These are phyloP conservation scores for Archips xylosteana DNA, from an alignment of 2,888 invertebrate genomes.

Conservation along the genomic window DNA sequence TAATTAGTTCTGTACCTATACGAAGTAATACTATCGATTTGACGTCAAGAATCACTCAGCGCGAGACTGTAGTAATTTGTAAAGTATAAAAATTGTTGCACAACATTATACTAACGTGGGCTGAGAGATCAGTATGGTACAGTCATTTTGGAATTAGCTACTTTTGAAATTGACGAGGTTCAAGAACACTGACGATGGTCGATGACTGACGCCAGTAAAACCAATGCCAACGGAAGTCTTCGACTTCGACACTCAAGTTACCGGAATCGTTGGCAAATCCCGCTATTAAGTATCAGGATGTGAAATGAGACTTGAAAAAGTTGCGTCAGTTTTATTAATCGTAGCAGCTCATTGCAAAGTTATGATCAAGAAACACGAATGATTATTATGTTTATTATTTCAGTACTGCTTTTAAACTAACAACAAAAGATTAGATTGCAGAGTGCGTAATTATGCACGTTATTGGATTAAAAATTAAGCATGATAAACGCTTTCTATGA, in stretches of 20 bases:
- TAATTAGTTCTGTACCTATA: background rate
- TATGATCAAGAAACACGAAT: background rate
- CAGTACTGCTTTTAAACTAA: background rate
- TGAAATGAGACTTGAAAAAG: conserved; percentile 38
- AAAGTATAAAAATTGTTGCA: conserved; percentile 13
- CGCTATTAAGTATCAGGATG: conserved; percentile 63
- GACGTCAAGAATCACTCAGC: background rate
- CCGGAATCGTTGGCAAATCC: conserved; percentile 64
- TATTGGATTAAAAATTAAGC: background rate
- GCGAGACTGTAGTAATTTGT: background rate
- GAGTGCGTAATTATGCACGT: background rate
- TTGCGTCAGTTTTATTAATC: conserved; percentile 9
- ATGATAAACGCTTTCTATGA: background rate
- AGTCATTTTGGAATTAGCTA: conserved; percentile 21
- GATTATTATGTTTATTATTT: background rate
- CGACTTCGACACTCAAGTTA: conserved; percentile 60
- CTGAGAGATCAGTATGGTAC: background rate
- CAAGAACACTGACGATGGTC: background rate
- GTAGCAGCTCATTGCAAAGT: background rate
- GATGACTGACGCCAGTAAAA: background rate
- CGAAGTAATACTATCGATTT: background rate
- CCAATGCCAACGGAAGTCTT: conserved; percentile 13
- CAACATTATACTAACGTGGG: conserved; percentile 4
- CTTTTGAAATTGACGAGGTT: background rate
- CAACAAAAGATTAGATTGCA: conserved; percentile 1